Percentiles rank a stretch among this genome's conserved stretches.
Evolutionary conservation across 1,140 invertebrate species (phyloP).

Genomic region (Drosophila persimilis): DNA sequence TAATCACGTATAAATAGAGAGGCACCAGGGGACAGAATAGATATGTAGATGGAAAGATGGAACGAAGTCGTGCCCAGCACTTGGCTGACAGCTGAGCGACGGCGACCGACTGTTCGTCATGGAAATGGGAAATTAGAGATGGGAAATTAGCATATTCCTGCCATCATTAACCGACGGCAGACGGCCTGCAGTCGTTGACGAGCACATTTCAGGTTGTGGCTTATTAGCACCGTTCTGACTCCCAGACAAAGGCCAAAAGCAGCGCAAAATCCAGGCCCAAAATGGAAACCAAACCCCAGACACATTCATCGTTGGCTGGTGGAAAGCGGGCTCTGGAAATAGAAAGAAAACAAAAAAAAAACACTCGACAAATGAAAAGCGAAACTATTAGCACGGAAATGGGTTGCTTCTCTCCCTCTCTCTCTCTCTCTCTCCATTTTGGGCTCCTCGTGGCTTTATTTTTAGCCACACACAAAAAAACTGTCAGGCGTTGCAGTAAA

Average conservation of each 20-base stretch:
- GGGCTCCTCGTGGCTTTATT: slow-evolving; percentile 56
- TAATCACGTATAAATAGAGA: slow-evolving; percentile 50
- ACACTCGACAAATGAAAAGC: slow-evolving; percentile 67
- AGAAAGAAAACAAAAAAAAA: slow-evolving; percentile 19
- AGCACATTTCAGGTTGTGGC: slow-evolving; percentile 30
- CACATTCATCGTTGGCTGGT: background rate
- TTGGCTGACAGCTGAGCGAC: slow-evolving; percentile 40
- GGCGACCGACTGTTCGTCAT: slow-evolving; percentile 41
- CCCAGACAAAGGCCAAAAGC: slow-evolving; percentile 13
- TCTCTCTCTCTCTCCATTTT: slow-evolving; percentile 19
- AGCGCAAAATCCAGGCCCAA: slow-evolving; percentile 13
- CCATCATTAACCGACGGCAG: slow-evolving; percentile 56
- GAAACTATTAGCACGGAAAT: slow-evolving; percentile 67
- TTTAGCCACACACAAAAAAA: slow-evolving; percentile 57
- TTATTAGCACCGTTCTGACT: slow-evolving; percentile 24
- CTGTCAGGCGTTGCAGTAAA: slow-evolving; percentile 43
- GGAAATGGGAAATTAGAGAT: slow-evolving; percentile 29
- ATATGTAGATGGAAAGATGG: background rate
- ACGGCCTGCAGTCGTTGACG: slow-evolving; percentile 39
- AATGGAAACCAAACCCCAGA: slow-evolving; percentile 2
- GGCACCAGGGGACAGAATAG: no score
- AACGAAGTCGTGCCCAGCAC: slow-evolving; percentile 37
- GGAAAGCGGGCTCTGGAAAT: slow-evolving; percentile 17
- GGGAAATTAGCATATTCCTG: slow-evolving; percentile 72
- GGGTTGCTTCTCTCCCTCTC: slow-evolving; percentile 9